Conservation (phyloP, 2,113 vertebrate genomes). For the Fulica atra region DNA sequence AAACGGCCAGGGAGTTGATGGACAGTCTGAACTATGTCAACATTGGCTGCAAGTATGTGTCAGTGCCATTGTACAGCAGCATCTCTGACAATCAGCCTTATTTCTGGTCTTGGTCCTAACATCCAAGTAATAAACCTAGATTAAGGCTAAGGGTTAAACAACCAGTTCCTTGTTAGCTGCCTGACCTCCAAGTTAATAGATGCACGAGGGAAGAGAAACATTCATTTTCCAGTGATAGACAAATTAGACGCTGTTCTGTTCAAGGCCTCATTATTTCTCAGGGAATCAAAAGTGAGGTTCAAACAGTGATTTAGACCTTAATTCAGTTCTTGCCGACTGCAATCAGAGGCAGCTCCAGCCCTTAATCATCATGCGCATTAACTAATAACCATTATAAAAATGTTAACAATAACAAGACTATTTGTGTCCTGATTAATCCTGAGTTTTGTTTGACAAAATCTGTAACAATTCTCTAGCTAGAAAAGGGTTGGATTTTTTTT, state of each 20-base stretch:
- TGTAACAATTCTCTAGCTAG: background rate
- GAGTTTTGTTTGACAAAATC: background rate
- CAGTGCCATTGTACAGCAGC: background rate
- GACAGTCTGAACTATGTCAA: background rate
- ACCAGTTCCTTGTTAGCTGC: background rate
- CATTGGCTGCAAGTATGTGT: background rate
- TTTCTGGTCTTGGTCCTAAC: background rate
- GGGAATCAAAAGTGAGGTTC: constrained; percentile 51
- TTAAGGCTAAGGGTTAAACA: background rate
- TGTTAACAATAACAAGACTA: constrained; percentile 33
- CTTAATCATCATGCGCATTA: constrained; percentile 32
- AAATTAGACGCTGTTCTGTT: constrained; percentile 23
- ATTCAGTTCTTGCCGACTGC: constrained; percentile 45
- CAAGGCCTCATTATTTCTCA: constrained; percentile 46
- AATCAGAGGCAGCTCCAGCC: constrained; percentile 27
- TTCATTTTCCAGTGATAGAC: background rate
- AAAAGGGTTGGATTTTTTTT: background rate
- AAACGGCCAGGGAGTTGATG: background rate
- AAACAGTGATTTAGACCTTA: constrained; percentile 41
- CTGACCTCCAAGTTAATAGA: background rate
- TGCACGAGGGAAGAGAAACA: background rate
- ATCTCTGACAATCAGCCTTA: background rate
- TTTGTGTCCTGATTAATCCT: constrained; percentile 17
- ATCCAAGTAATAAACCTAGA: background rate
- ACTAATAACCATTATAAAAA: constrained; percentile 53